Base-by-base conservation (phyloP, 2,113 vertebrate species). In the Caracal caracal region DNA sequence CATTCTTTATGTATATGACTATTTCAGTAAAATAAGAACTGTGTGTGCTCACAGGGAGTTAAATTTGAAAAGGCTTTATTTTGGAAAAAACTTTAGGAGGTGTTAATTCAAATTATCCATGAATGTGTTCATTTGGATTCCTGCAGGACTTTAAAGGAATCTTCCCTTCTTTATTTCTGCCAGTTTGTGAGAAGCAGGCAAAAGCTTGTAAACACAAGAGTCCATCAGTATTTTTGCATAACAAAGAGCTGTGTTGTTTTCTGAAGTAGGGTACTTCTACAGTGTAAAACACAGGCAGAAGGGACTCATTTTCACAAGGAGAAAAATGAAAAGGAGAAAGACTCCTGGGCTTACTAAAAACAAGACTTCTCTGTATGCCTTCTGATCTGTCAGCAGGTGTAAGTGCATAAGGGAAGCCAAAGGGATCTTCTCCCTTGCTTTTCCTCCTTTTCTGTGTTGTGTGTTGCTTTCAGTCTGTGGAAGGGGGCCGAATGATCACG, bases 1-100 rank as follows among this genome's bases (percentile, higher is more conserved):
- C 26, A n/a, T 40, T 9, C 28, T 63, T 95, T 53, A 76, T 1
- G 37, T 30, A 15, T 35, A 33, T 59, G 10, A 66, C 51, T 78
- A 19, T 59, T 35, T 37, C 49, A 66, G 16, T 85, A 47, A 86
- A 89, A 51, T 16, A 49, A 94, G 15, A 89, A 81, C 6, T 56
- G 6, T 13, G 9, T 37, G 16, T 22, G 1, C 28, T 20, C 3
- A 24, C 6, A 7, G 9, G 24, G 12, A 63, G 65, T 40, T 85
- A 84, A 68, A 76, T 81, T 92, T 78, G 37, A 92, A 87, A 70
- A 92, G 11, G 28, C 11, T 80, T 92, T 83, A 61, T 80, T 68
- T 95, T 73, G 5, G 30, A 92, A 78, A 82, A 6, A 47, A 30
- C 11, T 75, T 80, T 33, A 56, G 78, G 65, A 89, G 19, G 43